Evolutionary conservation across 2,888 invertebrate species (phyloP).

Genomic region (Drosophila phalerata): DNA sequence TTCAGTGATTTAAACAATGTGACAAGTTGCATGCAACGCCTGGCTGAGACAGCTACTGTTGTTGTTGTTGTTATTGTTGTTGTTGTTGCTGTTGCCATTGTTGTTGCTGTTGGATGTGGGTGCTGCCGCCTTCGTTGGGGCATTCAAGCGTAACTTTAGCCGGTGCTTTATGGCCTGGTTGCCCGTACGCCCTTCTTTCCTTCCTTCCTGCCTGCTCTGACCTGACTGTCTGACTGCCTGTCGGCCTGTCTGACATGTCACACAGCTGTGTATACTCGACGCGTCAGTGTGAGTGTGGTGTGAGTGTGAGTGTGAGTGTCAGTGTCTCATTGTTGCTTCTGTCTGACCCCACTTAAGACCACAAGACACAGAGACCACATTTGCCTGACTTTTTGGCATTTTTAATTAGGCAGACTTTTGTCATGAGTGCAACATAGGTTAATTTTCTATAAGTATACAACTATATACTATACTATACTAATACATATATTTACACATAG

Average conservation of each 20-base stretch:
- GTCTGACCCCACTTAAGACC: conserved; percentile 56
- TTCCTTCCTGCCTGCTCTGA: conserved; percentile 29
- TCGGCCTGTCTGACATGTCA: conserved; percentile 52
- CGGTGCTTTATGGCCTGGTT: conserved; percentile 52
- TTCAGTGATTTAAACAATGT: conserved; percentile 76
- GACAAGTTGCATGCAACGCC: conserved; percentile 79
- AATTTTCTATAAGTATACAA: conserved; percentile 14
- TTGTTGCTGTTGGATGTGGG: conserved; percentile 15
- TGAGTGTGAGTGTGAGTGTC: conserved; percentile 19
- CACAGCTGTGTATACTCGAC: conserved; percentile 24
- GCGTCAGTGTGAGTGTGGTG: neutral
- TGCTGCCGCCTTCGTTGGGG: conserved; percentile 44
- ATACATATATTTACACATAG: neutral
- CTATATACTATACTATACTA: neutral
- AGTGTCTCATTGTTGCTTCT: conserved; percentile 48
- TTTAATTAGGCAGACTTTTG: conserved; percentile 76
- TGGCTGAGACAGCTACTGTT: conserved; percentile 55
- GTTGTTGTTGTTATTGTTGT: conserved; percentile 12
- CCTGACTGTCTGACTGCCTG: conserved; percentile 9
- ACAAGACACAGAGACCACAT: conserved; percentile 26
- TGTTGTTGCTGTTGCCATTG: conserved; percentile 7
- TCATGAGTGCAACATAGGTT: conserved; percentile 49
- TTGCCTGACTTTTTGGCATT: conserved; percentile 77
- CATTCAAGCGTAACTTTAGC: conserved; percentile 62
- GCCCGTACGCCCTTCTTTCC: conserved; percentile 15